Evolutionary conservation across 2,888 invertebrate genomes (phyloP).

Genomic region (Sceliomorpha sp.): DNA sequence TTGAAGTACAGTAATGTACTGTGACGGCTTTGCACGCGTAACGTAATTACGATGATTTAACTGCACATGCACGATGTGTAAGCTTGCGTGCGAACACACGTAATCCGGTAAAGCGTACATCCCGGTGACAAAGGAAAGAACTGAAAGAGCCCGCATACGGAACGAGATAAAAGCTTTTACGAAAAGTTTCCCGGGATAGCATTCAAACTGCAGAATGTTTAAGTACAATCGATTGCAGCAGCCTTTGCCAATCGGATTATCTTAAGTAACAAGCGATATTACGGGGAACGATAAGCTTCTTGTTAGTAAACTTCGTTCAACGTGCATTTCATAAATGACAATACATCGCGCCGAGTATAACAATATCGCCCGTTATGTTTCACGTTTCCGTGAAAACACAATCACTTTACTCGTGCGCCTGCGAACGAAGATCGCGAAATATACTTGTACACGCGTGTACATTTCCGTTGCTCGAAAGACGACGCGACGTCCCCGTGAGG

Average conservation of each 20-base stretch:
- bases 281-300: slow-evolving; percentile 17
- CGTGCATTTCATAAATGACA: too few species aligned
- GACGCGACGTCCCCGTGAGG: too few species aligned
- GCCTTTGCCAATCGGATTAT: slow-evolving; percentile 22
- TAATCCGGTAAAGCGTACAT: slow-evolving; percentile 31
- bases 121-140: slow-evolving; percentile 20
- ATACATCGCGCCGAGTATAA: too few species aligned
- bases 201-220: slow-evolving; percentile 22
- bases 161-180: slow-evolving; percentile 36
- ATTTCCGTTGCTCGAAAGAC: too few species aligned
- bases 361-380: too few species aligned
- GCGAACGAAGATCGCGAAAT: too few species aligned
- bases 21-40: too few species aligned
- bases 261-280: slow-evolving; percentile 4
- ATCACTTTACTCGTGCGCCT: too few species aligned
- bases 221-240: slow-evolving; percentile 25
- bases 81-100: slow-evolving; percentile 28
- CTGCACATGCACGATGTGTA: slow-evolving; percentile 19
- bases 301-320: slow-evolving; percentile 10
- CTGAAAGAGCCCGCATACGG: slow-evolving; percentile 33
- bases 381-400: too few species aligned
- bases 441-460: too few species aligned
- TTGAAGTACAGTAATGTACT: too few species aligned
- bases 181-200: slow-evolving; percentile 17
- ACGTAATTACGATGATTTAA: too few species aligned